Evolutionary conservation across 2,113 vertebrate species (phyloP), one percentile per base, ranked within the genome.

Genomic region (Erythrocebus patas): DNA sequence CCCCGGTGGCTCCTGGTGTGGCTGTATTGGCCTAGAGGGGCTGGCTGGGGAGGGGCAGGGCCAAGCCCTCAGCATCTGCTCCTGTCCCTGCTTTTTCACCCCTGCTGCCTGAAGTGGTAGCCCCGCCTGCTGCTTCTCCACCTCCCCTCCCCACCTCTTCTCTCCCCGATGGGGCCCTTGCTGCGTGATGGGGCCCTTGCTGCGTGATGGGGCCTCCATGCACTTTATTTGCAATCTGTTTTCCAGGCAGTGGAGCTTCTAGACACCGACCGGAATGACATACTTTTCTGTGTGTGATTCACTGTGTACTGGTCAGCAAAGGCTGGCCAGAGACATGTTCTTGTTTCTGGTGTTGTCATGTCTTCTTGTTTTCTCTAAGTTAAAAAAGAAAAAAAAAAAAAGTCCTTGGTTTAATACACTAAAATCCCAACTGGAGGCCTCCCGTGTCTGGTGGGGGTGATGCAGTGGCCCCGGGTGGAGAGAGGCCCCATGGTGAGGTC

Each of bases 141-240:
- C 25, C 35, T 27, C 66, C 52, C 55, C 48, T 18, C 5, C 48
- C 1, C 25, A 4, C 8, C 48, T 82, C 93, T 86, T 25, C 22
- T 73, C 45, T 11, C 43, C 75, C 30, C 5, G 9, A 35, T 0
- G 0, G 16, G 18, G 50, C 48, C 78, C 78, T 55, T 80, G 50
- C 78, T 80, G 50, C 10, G 30, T n/a, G 32, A 52, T 0, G 2
- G 50, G 78, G 30, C 76, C 43, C 78, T 55, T 80, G 50, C 78
- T 80, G 50, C 10, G 30, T n/a, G 32, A 52, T 0, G 2, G 50
- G 78, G 30, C 76, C 43, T 45, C 91, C 6, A 9, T 75, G 91
- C 96, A 97, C 97, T 97, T 95, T 93, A 84, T 93, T 94, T 83
- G 88, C 45, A 64, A 80, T 96, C 93, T 87, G 75, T 82, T 70